Percentiles rank a stretch among this genome's conserved stretches.
These are phyloP conservation scores for Mus spretus DNA, from an alignment of 2,797 vertebrate species.

Conservation along the genomic window DNA sequence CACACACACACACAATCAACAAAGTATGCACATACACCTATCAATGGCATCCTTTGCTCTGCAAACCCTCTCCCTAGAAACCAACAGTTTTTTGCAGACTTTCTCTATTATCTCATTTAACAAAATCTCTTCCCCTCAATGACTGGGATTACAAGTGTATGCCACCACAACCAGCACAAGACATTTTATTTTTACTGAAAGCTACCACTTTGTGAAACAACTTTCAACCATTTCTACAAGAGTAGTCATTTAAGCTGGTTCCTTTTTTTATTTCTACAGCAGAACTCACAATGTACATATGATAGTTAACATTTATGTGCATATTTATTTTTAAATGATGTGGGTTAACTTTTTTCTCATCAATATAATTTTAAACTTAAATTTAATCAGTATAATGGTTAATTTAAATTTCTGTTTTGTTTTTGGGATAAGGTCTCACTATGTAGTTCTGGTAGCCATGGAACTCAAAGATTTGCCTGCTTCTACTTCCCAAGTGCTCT, in stretches of 20 bases:
- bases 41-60: neutral
- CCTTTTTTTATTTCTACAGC: neutral
- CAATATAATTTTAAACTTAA: constrained; percentile 11
- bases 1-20: neutral
- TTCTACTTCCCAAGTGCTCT: neutral
- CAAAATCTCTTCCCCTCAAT: neutral
- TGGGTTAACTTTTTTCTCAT: neutral
- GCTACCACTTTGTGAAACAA: neutral
- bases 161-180: neutral
- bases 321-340: neutral
- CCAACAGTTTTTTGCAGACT: constrained; percentile 4
- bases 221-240: neutral
- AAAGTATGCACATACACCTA: neutral
- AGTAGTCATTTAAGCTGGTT: neutral
- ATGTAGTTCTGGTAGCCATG: neutral
- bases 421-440: neutral
- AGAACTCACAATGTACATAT: constrained; percentile 12
- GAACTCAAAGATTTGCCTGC: neutral
- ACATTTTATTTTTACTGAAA: constrained; percentile 35
- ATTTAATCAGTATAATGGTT: constrained; percentile 5
- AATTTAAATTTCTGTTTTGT: constrained; percentile 9
- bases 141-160: neutral
- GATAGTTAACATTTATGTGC: neutral
- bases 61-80: neutral
- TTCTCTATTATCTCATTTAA: constrained; percentile 13